Base-by-base conservation (phyloP, 2,113 vertebrate genomes). In the Pollachius pollachius region DNA sequence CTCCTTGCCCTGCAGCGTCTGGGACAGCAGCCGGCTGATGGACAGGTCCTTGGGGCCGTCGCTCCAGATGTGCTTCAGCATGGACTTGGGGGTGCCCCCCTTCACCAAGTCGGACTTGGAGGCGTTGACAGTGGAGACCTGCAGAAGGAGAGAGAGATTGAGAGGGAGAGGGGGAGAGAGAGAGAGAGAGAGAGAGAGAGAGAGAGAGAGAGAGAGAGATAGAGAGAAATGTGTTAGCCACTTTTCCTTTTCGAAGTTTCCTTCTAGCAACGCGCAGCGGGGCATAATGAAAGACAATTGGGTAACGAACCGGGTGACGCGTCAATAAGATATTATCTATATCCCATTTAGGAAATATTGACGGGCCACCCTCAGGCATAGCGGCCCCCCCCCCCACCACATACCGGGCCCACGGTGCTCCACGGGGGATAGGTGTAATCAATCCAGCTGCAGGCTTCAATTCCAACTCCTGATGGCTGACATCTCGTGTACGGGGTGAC, bases 1-100 rank as follows among this genome's bases (percentile, higher is more conserved):
- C 79, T 98, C 96, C 89, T 97, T 98, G 80, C 95, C 94, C 60
- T 86, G 95, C 83, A 99, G 95, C 93, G 97, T 98, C 94, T 99
- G 95, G 94, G 97, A 97, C 78, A 99, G 89, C 79, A 99, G 92
- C 73, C 97, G 94, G 84, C 97, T 98, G 90, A 99, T 99, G 69
- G 97, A 98, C 88, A 98, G 94, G 82, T 98, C 97, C 93, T 99
- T 99, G 85, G 92, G 95, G 89, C 94, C 94, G 93, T 98, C 96
- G 93, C 96, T 97, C 97, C 97, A 98, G 94, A 97, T 94, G 76
- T 97, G 96, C 83, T 98, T 99, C 89, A 98, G 87, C 64, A 94
- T 95, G 65, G 96, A 96, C 92, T 97, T 98, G 79, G 94, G 94
- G 89, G 88, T 95, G 85, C 94, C 96, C 65, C 96, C 93, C 90